Evolutionary conservation across 2,113 vertebrate species (phyloP).

Genomic region (Sterrhoptilus dennistouni): DNA sequence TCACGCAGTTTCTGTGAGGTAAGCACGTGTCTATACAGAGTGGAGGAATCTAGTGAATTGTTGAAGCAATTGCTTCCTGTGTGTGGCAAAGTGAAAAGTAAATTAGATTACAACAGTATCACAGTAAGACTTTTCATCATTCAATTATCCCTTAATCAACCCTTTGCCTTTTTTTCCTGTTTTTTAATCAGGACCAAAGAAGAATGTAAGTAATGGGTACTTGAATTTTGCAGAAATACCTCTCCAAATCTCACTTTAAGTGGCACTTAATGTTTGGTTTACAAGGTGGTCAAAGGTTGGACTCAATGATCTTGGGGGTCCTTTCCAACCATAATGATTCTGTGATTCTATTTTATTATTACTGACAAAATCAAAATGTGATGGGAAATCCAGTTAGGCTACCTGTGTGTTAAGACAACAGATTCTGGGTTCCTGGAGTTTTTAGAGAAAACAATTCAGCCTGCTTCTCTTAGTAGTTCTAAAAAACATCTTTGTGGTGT

Average conservation of each 20-base stretch:
- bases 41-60: background rate
- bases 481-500: background rate
- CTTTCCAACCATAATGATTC: background rate
- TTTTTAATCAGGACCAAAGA: background rate
- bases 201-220: background rate
- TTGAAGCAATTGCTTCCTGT: background rate
- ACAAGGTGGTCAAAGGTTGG: background rate
- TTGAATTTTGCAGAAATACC: background rate
- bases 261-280: background rate
- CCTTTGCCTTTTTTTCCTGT: background rate
- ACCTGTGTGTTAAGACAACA: background rate
- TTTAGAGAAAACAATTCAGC: background rate
- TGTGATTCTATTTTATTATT: background rate
- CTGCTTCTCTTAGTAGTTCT: background rate
- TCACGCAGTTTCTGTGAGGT: background rate
- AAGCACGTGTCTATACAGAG: background rate
- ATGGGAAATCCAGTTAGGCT: background rate
- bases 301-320: background rate
- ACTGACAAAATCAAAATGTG: background rate
- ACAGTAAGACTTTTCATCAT: background rate
- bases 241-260: background rate
- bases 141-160: background rate
- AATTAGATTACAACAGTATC: background rate
- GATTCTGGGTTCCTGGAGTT: background rate
- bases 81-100: background rate